Evolutionary conservation across 2,797 vertebrate genomes (phyloP).

Genomic region (Pangasius sanitwongsei): DNA sequence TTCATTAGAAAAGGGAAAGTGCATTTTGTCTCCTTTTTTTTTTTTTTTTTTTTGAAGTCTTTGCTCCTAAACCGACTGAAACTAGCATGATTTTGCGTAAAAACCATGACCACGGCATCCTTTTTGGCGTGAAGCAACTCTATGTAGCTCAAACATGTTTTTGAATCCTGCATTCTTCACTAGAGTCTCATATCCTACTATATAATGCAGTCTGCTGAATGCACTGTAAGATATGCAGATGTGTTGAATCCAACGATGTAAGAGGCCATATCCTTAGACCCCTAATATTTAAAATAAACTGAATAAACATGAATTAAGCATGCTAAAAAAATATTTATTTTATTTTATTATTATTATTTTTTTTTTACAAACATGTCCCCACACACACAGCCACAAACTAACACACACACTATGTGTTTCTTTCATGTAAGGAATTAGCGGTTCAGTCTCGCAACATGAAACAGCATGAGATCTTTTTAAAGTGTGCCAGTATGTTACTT

Average conservation of each 20-base stretch:
- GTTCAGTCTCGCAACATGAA: slow-evolving; percentile 24
- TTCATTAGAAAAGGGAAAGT: no score
- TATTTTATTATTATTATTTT: no score
- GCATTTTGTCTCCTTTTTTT: no score
- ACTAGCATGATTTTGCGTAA: neutral
- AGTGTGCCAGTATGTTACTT: slow-evolving; percentile 14
- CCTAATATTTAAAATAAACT: neutral
- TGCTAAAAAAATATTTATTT: neutral
- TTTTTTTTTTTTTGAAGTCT: neutral
- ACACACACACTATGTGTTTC: neutral
- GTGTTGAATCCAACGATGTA: neutral
- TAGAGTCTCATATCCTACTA: neutral
- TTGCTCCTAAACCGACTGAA: neutral
- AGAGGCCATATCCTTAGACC: neutral
- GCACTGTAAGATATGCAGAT: neutral
- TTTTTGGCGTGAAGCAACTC: neutral
- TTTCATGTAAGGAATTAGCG: slow-evolving; percentile 1
- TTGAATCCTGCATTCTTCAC: neutral
- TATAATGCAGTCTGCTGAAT: neutral
- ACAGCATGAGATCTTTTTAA: slow-evolving; percentile 46
- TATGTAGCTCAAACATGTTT: neutral
- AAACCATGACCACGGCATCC: neutral
- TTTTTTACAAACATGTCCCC: neutral
- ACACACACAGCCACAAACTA: neutral
- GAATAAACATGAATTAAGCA: neutral